Percentiles rank a stretch among this genome's conserved stretches.
These are phyloP conservation scores for Neodiprion pinetum DNA, from an alignment of 1,140 invertebrate species.

Conservation along the genomic window DNA sequence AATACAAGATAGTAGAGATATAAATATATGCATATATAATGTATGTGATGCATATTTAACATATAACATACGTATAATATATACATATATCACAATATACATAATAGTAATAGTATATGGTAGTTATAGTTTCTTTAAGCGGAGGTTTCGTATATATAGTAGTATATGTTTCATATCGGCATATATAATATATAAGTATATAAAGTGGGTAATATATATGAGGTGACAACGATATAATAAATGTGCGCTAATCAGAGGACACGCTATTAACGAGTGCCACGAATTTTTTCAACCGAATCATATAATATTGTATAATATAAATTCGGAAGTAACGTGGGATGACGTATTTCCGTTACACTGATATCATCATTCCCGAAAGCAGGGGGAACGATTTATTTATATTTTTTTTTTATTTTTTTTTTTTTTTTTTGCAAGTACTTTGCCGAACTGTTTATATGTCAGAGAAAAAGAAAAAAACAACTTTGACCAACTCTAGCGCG, in stretches of 20 bases:
- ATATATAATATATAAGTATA: too few relatives aligned
- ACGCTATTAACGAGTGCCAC: neutral
- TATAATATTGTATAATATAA: neutral
- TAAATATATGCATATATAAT: neutral
- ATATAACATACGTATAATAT: neutral
- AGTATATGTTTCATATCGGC: neutral
- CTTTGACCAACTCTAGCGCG: too few relatives aligned
- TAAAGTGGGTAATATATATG: too few relatives aligned
- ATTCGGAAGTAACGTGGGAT: neutral
- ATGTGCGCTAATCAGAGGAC: neutral
- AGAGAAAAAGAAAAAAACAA: too few relatives aligned
- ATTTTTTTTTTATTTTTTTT: too few relatives aligned
- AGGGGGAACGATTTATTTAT: too few relatives aligned
- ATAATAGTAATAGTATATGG: neutral
- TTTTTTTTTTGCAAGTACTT: too few relatives aligned
- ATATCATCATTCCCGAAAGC: too few relatives aligned
- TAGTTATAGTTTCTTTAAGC: neutral
- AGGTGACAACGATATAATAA: neutral
- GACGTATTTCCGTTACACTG: neutral
- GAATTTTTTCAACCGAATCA: neutral
- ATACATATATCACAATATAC: neutral
- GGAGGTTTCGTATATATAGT: neutral
- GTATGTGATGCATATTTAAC: neutral
- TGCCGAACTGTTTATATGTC: too few relatives aligned
- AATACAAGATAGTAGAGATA: neutral